These are phyloP conservation scores for Troides helena DNA, from an alignment of 2,888 invertebrate species.

Conservation along the genomic window DNA sequence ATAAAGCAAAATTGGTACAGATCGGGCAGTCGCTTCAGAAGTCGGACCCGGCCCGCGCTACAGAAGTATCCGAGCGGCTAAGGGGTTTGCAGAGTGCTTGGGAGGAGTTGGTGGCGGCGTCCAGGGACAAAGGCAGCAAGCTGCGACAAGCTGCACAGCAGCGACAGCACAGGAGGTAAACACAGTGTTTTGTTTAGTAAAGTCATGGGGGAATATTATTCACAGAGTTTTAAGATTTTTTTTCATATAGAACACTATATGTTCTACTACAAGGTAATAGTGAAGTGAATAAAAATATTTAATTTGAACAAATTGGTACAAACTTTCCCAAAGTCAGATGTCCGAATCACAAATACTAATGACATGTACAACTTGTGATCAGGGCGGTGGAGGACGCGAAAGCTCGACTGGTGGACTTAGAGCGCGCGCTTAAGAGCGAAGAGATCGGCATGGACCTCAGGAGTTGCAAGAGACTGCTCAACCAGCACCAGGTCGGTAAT, in stretches of 20 bases:
- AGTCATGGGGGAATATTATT: too few relatives aligned
- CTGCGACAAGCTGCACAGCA: constrained; percentile 94
- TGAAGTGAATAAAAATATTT: too few relatives aligned
- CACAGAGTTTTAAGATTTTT: too few relatives aligned
- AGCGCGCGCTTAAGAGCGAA: constrained; percentile 86
- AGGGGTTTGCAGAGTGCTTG: constrained; percentile 90
- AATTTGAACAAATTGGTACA: too few relatives aligned
- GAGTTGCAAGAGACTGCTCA: constrained; percentile 93
- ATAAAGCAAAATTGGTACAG: constrained; percentile 39
- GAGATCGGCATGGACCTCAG: constrained; percentile 94
- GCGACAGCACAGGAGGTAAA: constrained; percentile 79
- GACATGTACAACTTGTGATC: constrained; percentile 37
- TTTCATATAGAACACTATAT: too few relatives aligned
- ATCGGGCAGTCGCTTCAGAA: constrained; percentile 70
- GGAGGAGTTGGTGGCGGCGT: constrained; percentile 92
- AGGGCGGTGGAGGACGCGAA: constrained; percentile 94
- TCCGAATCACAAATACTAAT: too few relatives aligned
- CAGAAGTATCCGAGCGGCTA: constrained; percentile 90
- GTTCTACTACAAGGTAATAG: too few relatives aligned
- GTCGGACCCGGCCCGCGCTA: constrained; percentile 77
- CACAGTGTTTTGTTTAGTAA: too few relatives aligned
- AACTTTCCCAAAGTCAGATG: too few relatives aligned
- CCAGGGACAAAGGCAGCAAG: constrained; percentile 87
- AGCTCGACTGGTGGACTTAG: constrained; percentile 91
- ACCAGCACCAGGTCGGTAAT: constrained; percentile 87